Evolutionary conservation across 2,797 vertebrate genomes (phyloP), one percentile per base, ranked within the genome.

Genomic region (Sebastes matsubarae): DNA sequence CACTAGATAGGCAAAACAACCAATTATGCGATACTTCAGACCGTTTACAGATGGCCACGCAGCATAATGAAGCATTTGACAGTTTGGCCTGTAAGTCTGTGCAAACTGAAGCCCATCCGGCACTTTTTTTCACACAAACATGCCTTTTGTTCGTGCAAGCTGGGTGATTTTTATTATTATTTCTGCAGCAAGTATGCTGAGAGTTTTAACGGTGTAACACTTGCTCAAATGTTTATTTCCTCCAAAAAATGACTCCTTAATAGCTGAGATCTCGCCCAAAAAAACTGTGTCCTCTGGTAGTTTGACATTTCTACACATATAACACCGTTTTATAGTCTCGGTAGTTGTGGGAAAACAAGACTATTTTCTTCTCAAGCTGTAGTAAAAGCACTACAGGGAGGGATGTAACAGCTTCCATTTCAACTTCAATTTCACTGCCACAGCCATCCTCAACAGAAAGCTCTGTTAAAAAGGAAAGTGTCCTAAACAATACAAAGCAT

Each of bases 51-150:
- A 79, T 77, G 64, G 65, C 34, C 25, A 18, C 38, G 52, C 38
- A 70, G 75, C 63, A 74, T 73, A 70, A 81, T 85, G 80, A 77
- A 81, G 58, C 57, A 24, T 70, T 24, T 59, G 25, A 75, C 34
- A 16, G 42, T 80, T 75, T 72, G 70, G 27, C 69, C 66, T 72
- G 54, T 68, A 22, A 32, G 42, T 38, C 13, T 30, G 38, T 32
- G 36, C 59, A 72, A 54, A 70, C 55, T 75, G 52, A 74, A 55
- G 18, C 66, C 18, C 61, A 20, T 46, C 32, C n/a, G 16, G 24
- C 38, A 64, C 63, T 75, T 67, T 50, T 55, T 59, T 20, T 16
- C 55, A 78, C 68, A 71, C 27, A 72, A 79, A 67, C 22, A 72
- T 54, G 42, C 18, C 50, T 29, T 57, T 54, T 72, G 52, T 54